These are phyloP conservation scores for Origma solitaria DNA, from an alignment of 2,113 vertebrate genomes.

Conservation along the genomic window DNA sequence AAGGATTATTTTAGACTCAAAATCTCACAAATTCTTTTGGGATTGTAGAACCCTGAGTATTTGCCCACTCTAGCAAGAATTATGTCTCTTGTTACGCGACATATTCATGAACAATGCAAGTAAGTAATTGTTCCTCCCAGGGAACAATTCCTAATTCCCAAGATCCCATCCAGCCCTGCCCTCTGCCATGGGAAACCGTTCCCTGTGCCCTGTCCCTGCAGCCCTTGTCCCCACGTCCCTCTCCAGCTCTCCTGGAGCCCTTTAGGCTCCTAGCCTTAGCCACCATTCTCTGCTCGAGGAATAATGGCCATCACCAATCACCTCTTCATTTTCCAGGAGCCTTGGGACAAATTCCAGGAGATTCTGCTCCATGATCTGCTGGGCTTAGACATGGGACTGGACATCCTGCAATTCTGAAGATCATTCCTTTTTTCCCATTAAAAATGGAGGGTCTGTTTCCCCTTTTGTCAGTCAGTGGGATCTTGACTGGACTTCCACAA, in stretches of 20 bases:
- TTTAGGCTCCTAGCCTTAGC: too few species aligned
- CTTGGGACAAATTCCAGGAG: not conserved
- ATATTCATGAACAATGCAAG: not conserved
- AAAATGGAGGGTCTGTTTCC: too few species aligned
- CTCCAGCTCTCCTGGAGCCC: too few species aligned
- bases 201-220: too few species aligned
- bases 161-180: too few species aligned
- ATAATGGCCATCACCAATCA: not conserved
- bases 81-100: not conserved
- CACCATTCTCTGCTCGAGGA: too few species aligned
- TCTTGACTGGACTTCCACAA: not conserved
- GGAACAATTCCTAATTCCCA: too few species aligned
- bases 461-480: not conserved
- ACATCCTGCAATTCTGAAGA: too few species aligned
- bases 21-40: not conserved
- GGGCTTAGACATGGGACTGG: not conserved
- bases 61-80: not conserved
- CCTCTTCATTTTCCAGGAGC: not conserved
- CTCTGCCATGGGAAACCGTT: too few species aligned
- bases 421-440: not conserved
- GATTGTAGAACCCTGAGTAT: rapidly evolving
- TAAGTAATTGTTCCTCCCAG: not conserved
- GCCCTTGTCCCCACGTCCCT: too few species aligned
- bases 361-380: not conserved
- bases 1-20: not conserved